Evolutionary conservation across 2,888 invertebrate genomes (phyloP), one percentile per base, ranked within the genome.

Genomic region (Macaria liturata): DNA sequence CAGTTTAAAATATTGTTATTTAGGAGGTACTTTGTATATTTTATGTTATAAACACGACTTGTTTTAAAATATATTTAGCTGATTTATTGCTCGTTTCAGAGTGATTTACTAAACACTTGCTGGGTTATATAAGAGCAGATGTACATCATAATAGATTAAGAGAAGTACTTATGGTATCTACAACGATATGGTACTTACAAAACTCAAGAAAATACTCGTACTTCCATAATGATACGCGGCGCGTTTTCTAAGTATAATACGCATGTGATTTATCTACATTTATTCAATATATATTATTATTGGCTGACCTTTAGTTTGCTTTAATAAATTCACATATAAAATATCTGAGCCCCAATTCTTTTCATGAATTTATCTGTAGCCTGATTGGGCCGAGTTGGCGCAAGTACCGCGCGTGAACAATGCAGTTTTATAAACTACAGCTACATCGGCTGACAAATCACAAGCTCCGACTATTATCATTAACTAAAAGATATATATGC

Each of bases 31-130:
- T 37, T 37, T 6, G 34, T 37, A 37, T 37, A 7, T 37, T 37
- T 9, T 9, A 31, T 65, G 62, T 65, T 45, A 65, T 62, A 69
- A 67, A 68, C 42, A 49, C 66, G 61, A 50, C 39, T 50, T 39
- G 42, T 49, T 46, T 40, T 49, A 46, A 37, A 20, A 20, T 20
- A 43, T 54, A 47, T 48, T n/a, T 39, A 3, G 47, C 32, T 54
- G 50, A 59, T 54, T 54, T 32, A 59, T 54, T 34, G 40, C 50
- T 31, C 30, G 32, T 46, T 51, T 61, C 54, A 57, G 45, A 37
- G 39, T 59, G 47, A 54, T 54, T 59, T 51, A 59, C 40, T 37
- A 54, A 42, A 46, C 30, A 20, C 30, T 45, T 46, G 42, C 37
- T 20, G 20, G 20, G 20, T 20, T 20, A 20, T 20, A 1, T 20